Conservation (phyloP, 2,888 invertebrate genomes). For the Vannuccia rotundouncinata region DNA sequence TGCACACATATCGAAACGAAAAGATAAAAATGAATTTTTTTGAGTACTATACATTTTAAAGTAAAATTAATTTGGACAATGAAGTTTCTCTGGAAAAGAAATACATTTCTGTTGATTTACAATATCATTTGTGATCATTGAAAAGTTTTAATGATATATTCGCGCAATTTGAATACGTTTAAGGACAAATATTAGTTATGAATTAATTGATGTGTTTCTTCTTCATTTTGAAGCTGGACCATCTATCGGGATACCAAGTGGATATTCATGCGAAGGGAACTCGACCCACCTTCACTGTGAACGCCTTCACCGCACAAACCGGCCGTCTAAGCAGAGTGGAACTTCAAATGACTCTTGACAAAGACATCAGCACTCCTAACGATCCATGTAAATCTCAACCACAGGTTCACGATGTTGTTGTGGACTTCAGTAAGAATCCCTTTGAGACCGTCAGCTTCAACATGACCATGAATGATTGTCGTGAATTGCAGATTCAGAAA, state of each 20-base stretch:
- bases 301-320: background rate
- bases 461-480: background rate
- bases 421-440: background rate
- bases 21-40: too few relatives aligned
- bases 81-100: too few relatives aligned
- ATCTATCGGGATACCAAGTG: background rate
- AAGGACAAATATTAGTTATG: too few relatives aligned
- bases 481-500: background rate
- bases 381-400: background rate
- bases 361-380: background rate
- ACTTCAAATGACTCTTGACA: background rate
- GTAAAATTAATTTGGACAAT: too few relatives aligned
- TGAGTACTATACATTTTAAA: too few relatives aligned
- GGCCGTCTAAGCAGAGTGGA: background rate
- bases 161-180: too few relatives aligned
- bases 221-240: too few relatives aligned
- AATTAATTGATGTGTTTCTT: too few relatives aligned
- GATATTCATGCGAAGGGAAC: background rate
- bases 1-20: too few relatives aligned
- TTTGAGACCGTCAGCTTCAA: background rate
- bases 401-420: background rate
- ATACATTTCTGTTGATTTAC: too few relatives aligned
- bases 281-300: background rate
- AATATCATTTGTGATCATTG: too few relatives aligned
- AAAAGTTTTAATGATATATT: too few relatives aligned